Evolutionary conservation across 2,888 invertebrate genomes (phyloP).

Genomic region (Agonopterix alstromeriana): DNA sequence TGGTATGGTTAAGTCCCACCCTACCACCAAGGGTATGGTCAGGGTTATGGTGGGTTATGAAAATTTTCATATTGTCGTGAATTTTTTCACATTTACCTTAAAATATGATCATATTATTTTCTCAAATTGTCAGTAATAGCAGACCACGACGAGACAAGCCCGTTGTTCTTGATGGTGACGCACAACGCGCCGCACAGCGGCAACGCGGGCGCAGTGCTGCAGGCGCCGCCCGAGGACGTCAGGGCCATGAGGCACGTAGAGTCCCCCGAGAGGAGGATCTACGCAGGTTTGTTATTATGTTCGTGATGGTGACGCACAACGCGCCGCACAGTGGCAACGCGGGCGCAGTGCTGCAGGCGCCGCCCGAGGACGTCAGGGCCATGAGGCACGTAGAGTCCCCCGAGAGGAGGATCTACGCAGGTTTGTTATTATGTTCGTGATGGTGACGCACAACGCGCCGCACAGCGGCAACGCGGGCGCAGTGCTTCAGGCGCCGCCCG

Average conservation of each 20-base stretch:
- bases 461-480: conserved; percentile 85
- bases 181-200: conserved; percentile 89
- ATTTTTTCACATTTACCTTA: too few relatives aligned
- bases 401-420: conserved; percentile 83
- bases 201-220: conserved; percentile 81
- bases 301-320: conserved; percentile 86
- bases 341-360: conserved; percentile 83
- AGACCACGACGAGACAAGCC: conserved; percentile 73
- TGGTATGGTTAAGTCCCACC: too few relatives aligned
- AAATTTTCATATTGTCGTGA: too few relatives aligned
- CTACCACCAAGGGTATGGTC: too few relatives aligned
- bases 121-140: conserved; percentile 64
- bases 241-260: conserved; percentile 77
- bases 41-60: too few relatives aligned
- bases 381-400: conserved; percentile 78
- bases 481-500: conserved; percentile 83
- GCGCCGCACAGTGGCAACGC: conserved; percentile 88
- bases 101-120: too few relatives aligned
- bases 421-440: conserved; percentile 79
- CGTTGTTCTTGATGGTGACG: conserved; percentile 87
- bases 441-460: conserved; percentile 87
- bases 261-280: conserved; percentile 81
- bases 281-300: conserved; percentile 80
- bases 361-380: conserved; percentile 79
- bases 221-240: conserved; percentile 83